Base-by-base conservation (phyloP, 2,797 vertebrate species). In the Lepidocolaptes lacrymiger region DNA sequence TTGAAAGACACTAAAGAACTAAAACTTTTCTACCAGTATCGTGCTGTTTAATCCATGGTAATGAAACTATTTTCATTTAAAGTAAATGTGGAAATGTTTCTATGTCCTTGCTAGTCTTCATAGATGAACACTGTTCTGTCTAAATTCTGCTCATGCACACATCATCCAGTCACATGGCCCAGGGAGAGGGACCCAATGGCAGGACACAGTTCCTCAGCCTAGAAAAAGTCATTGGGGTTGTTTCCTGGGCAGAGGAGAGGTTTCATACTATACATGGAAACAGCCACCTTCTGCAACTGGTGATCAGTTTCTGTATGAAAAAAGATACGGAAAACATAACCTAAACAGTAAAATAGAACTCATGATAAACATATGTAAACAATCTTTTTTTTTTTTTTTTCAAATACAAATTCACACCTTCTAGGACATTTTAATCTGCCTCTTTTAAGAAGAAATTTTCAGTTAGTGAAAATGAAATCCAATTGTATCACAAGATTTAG, bases 401-500 rank as follows among this genome's bases (percentile, higher is more conserved):
- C 54, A n/a, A 89, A 85, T 27, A 8, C 66, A 85, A 86, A 72
- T 51, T 62, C 67, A 34, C 13, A 64, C 21, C 41, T 88, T 87
- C 41, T 76, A 78, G 32, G 55, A 51, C 79, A 58, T 77, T 68
- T 89, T 73, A 46, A 58, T 49, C 22, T 63, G 9, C 17, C 6
- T 71, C 55, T 82, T 96, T 79, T 52, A 74, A 88, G 76, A 78
- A 72, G 43, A 73, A 15, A 41, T 63, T 93, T 85, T 39, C 48
- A 64, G 63, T 77, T 88, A 55, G 30, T 16, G 83, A 85, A 92
- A 97, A 73, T 67, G 17, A 87, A 95, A 78, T 89, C 84, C 49
- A 94, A 30, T 64, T 88, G 43, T 73, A 96, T 96, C 83, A 97
- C 72, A 91, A 96, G 94, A 92, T 96, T 96, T 93, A 43, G 87